Base-by-base conservation (phyloP, 2,888 invertebrate species). In the Punctoribates punctum region DNA sequence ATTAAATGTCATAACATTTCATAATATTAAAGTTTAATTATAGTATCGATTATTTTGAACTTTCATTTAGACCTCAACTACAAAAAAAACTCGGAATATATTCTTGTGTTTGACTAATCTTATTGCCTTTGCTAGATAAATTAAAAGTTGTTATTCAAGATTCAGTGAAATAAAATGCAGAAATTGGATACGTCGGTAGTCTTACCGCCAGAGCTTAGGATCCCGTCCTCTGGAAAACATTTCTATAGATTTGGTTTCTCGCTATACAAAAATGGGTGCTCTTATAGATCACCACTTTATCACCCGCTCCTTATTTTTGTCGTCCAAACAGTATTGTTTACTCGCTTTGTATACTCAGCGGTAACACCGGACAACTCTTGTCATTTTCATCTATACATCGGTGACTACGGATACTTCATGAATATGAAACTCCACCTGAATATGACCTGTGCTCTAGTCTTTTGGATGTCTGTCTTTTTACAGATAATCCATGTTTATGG, bases 361-460 rank as follows among this genome's bases (percentile, higher is more conserved):
- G 15, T 20, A 2, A n/a, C 20, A 4, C 20, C n/a, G 1, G 20
- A 54, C 1, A 11, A 20, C 6, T 20, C 54, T 1, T 8, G 4
- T 8, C 5, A 20, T 15, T 27, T 27, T 62, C n/a, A 70, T 23
- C n/a, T 75, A 42, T 70, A 75, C 20, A 38, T 51, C 17, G 75
- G 75, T n/a, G 75, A 75, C 29, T 75, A 25, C 23, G 38, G 27
- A 20, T 75, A 70, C 25, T 75, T 73, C 25, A 67, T 75, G 23
- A 70, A 70, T 15, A 70, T 70, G 48, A 70, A 27, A n/a, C 17
- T 23, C 27, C 75, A 75, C 25, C 42, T 75, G 13, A 75, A 75
- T 34, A 38, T 75, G 6, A 20, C 75, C 34, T 67, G 67, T 17
- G 42, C 29, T 13, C 34, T 38, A 2, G 5, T 42, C 65, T 20